Evolutionary conservation across 2,113 vertebrate genomes (phyloP).

Genomic region (Anoplopoma fimbria): DNA sequence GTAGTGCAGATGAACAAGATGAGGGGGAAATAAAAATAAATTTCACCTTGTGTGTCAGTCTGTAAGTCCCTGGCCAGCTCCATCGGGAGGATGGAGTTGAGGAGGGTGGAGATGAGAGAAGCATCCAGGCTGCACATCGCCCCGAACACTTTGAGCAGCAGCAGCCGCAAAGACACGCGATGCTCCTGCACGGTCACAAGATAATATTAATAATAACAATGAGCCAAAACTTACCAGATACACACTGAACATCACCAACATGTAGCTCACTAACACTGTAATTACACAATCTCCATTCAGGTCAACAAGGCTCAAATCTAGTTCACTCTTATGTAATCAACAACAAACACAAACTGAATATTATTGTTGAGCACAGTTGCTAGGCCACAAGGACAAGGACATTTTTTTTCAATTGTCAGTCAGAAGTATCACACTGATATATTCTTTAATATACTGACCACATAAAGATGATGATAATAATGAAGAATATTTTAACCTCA

Average conservation of each 20-base stretch:
- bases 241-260: neutral
- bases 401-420: neutral
- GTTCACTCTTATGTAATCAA: neutral
- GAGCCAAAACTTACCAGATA: neutral
- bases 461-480: neutral
- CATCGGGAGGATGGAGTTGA: slow-evolving; percentile 97
- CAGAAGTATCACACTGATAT: neutral
- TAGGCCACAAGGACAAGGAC: neutral
- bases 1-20: neutral
- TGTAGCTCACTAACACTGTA: neutral
- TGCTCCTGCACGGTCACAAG: slow-evolving; percentile 86
- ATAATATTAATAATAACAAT: neutral
- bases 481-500: neutral
- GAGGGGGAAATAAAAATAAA: neutral
- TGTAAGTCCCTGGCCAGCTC: slow-evolving; percentile 97
- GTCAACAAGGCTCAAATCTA: neutral
- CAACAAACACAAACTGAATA: neutral
- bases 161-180: slow-evolving; percentile 89
- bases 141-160: slow-evolving; percentile 96
- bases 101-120: slow-evolving; percentile 91
- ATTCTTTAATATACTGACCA: neutral
- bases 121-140: slow-evolving; percentile 97
- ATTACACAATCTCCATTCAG: neutral
- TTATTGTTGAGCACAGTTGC: neutral
- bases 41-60: slow-evolving; percentile 91